Conservation (phyloP, 2,888 invertebrate species). For the Chalcis sispes region DNA sequence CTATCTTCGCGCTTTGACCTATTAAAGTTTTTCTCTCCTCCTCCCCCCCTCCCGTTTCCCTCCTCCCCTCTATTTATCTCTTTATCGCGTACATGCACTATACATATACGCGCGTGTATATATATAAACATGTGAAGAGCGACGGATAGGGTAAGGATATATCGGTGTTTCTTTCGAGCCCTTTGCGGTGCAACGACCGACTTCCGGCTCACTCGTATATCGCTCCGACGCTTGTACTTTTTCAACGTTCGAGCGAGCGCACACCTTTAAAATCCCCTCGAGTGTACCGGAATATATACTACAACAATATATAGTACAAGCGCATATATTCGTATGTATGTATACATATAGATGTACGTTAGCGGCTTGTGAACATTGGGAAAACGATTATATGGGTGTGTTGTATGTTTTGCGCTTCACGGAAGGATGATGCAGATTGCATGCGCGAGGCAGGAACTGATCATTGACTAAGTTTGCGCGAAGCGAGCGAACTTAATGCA, state of each 20-base stretch:
- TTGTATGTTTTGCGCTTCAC: too few relatives aligned
- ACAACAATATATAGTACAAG: too few relatives aligned
- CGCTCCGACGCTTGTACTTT: background rate
- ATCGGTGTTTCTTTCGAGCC: background rate
- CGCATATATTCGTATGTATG: too few relatives aligned
- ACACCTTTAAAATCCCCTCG: background rate
- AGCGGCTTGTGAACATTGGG: background rate
- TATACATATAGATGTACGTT: background rate
- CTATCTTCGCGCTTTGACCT: slow-evolving; percentile 35
- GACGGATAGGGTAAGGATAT: too few relatives aligned
- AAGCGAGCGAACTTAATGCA: background rate
- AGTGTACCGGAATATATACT: background rate
- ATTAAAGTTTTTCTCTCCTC: slow-evolving; percentile 43
- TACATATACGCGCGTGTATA: background rate
- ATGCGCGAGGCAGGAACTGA: slow-evolving; percentile 5
- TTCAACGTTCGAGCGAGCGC: too few relatives aligned
- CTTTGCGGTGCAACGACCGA: slow-evolving; percentile 39
- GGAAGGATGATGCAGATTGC: too few relatives aligned
- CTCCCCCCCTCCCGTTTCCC: too few relatives aligned
- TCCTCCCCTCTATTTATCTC: background rate
- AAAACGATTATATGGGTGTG: slow-evolving; percentile 6
- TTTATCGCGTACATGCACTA: background rate
- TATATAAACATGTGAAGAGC: background rate
- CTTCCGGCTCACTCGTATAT: slow-evolving; percentile 31
- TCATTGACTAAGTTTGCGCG: background rate